These are phyloP conservation scores for Acrocyrtus sp. DNA, from an alignment of 2,888 invertebrate species.

Conservation along the genomic window DNA sequence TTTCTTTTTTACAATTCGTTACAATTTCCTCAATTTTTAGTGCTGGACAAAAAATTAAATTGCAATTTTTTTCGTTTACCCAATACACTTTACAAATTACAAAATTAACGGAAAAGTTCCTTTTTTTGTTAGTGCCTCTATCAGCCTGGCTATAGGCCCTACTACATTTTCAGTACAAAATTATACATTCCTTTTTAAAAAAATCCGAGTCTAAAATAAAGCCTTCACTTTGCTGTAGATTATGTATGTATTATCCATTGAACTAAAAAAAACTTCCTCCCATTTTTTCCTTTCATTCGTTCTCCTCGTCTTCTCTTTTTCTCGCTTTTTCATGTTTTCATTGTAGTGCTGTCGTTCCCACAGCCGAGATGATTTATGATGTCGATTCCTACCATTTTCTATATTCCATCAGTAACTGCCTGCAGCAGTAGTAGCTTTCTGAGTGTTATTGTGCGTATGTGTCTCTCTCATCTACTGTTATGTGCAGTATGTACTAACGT, in stretches of 20 bases:
- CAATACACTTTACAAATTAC: no score
- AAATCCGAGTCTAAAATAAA: conserved; percentile 19
- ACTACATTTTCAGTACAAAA: no score
- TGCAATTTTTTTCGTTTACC: no score
- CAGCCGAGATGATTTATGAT: conserved; percentile 63
- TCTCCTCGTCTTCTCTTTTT: conserved; percentile 9
- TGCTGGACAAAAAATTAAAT: no score
- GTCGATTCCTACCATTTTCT: conserved; percentile 63
- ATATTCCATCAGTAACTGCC: conserved; percentile 52
- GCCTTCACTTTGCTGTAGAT: conserved; percentile 28
- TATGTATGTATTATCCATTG: conserved; percentile 42
- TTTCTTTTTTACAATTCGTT: no score
- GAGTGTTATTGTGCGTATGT: conserved; percentile 6
- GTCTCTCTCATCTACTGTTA: no score
- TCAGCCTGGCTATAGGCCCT: no score
- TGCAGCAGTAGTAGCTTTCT: conserved; percentile 30
- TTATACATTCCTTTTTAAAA: no score
- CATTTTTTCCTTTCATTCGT: no score
- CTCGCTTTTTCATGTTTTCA: conserved; percentile 55
- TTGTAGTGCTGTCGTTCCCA: conserved; percentile 63
- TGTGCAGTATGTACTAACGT: conserved; percentile 13
- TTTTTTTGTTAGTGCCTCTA: no score
- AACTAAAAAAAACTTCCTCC: conserved; percentile 23
- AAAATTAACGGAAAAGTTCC: no score
- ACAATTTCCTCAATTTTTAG: no score